Conservation (phyloP, 2,888 invertebrate genomes). For the Drosophila multiciliata region DNA sequence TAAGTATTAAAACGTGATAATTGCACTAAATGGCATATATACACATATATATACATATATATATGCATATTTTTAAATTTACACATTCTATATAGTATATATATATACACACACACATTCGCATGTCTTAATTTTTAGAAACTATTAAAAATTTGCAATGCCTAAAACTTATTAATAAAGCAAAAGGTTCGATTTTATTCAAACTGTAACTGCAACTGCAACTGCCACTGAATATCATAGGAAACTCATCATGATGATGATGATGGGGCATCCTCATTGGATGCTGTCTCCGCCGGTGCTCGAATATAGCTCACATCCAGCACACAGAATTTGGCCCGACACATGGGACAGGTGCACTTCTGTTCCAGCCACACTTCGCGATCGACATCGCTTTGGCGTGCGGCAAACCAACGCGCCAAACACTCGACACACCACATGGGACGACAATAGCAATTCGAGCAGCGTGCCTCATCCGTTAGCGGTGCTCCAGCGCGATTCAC, state of each 20-base stretch:
- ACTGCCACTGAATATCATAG: neutral
- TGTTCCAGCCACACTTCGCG: conserved; percentile 92
- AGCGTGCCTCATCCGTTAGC: conserved; percentile 82
- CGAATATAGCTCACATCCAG: conserved; percentile 89
- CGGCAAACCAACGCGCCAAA: conserved; percentile 94
- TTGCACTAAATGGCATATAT: conserved; percentile 63
- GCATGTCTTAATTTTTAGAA: conserved; percentile 42
- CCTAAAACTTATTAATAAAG: conserved; percentile 66
- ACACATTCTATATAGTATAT: conserved; percentile 39
- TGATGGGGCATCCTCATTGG: conserved; percentile 8
- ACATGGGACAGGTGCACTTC: conserved; percentile 95
- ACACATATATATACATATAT: conserved; percentile 55
- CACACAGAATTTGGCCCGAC: conserved; percentile 93
- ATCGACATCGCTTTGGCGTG: conserved; percentile 89
- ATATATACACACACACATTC: conserved; percentile 38
- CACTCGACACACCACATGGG: conserved; percentile 96
- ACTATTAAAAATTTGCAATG: conserved; percentile 46
- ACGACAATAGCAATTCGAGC: conserved; percentile 89
- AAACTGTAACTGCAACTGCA: conserved; percentile 6
- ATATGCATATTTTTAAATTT: conserved; percentile 59
- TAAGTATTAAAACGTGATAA: conserved; percentile 81
- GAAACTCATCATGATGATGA: conserved; percentile 51
- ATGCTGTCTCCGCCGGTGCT: conserved; percentile 8
- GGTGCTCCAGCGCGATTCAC: conserved; percentile 85
- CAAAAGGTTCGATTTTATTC: conserved; percentile 48